These are phyloP conservation scores for Jaculus jaculus DNA, from an alignment of 2,113 vertebrate genomes.

Conservation along the genomic window DNA sequence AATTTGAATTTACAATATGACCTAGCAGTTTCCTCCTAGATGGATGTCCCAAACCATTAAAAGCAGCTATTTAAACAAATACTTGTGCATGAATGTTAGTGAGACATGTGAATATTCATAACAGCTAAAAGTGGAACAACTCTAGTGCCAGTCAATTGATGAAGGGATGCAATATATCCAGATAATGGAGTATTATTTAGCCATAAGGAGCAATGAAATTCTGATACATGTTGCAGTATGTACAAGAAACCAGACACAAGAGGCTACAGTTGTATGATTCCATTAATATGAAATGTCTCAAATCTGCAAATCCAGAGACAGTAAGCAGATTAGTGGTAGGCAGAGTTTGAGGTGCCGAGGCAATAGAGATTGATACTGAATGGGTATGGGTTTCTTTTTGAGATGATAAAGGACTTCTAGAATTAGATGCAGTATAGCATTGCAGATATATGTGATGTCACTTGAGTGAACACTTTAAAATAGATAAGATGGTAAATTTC, in stretches of 20 bases:
- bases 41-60: background rate
- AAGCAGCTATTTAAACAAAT: background rate
- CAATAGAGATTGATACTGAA: background rate
- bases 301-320: background rate
- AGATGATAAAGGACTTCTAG: background rate
- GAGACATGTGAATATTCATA: background rate
- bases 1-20: background rate
- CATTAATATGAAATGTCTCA: background rate
- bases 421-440: background rate
- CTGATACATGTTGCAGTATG: background rate
- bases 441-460: background rate
- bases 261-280: background rate
- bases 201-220: background rate
- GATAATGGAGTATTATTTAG: background rate
- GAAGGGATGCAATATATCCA: background rate
- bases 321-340: background rate
- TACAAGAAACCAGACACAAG: background rate
- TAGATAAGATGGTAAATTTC: background rate
- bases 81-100: background rate
- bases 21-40: background rate
- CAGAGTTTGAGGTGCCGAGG: background rate
- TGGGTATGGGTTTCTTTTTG: background rate
- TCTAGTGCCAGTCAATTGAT: background rate
- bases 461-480: background rate
- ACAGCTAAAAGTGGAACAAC: background rate